phyloP scores from a whole-genome alignment of 2,888 invertebrate genomes.

The Nudaria mundana region DNA sequence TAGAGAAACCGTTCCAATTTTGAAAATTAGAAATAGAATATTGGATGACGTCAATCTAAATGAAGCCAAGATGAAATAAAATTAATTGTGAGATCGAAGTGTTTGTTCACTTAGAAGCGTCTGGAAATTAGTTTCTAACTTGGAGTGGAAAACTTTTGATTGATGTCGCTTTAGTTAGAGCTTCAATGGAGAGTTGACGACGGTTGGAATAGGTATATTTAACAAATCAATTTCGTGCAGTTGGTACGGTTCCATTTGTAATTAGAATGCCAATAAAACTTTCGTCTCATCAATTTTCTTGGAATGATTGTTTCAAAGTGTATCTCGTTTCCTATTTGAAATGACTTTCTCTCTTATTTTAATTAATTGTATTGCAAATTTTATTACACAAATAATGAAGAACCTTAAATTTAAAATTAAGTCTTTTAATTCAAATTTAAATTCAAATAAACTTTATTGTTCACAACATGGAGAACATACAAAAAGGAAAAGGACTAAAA shows the following conservation, averaged over 20 bases:
- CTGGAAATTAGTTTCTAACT: conserved; percentile 20
- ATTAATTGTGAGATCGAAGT: conserved; percentile 10
- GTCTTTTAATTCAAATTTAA: too few relatives aligned
- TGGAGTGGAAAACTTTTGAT: conserved; percentile 29
- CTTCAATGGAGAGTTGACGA: conserved; percentile 17
- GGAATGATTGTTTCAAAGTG: not conserved
- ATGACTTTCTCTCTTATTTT: too few relatives aligned
- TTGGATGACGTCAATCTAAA: too few relatives aligned
- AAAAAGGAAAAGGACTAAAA: too few relatives aligned
- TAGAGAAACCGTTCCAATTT: too few relatives aligned
- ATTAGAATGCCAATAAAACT: not conserved
- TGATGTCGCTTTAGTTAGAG: conserved; percentile 17
- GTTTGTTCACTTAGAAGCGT: conserved; percentile 20
- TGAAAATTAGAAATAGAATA: too few relatives aligned
- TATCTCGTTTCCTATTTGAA: not conserved
- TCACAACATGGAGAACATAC: too few relatives aligned
- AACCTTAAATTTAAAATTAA: too few relatives aligned
- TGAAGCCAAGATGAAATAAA: too few relatives aligned
- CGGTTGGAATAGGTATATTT: conserved; percentile 15
- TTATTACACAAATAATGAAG: too few relatives aligned
- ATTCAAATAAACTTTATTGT: too few relatives aligned
- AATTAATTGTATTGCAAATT: too few relatives aligned
- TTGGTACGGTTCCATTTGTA: conserved; percentile 3
- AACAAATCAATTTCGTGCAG: conserved; percentile 14
- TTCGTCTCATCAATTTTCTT: not conserved